phyloP scores from a whole-genome alignment of 2,797 vertebrate genomes.

The Oreortyx pictus region DNA sequence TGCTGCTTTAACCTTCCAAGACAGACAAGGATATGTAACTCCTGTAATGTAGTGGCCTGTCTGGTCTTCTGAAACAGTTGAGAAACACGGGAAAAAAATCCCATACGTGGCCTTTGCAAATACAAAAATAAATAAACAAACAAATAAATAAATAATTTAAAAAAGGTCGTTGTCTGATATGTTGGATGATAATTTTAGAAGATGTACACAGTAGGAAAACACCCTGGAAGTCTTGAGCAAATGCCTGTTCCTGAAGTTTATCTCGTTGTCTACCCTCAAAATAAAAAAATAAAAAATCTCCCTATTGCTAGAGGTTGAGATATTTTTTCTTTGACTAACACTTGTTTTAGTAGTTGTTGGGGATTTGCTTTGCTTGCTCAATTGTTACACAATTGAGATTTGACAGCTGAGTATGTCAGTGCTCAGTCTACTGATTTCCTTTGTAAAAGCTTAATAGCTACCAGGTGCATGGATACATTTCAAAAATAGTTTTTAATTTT shows the following conservation, averaged over 20 bases:
- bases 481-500: conserved; percentile 52
- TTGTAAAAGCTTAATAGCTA: conserved; percentile 74
- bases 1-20: conserved; percentile 12
- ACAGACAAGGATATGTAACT: background rate
- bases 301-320: background rate
- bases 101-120: background rate
- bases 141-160: too few species aligned
- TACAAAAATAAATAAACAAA: background rate
- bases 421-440: conserved; percentile 60
- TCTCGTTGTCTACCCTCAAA: background rate
- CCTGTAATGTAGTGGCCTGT: background rate
- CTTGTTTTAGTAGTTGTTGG: background rate
- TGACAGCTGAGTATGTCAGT: conserved; percentile 44
- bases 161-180: background rate
- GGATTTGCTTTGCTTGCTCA: conserved; percentile 2
- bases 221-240: background rate
- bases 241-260: background rate
- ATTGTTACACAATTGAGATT: conserved; percentile 25
- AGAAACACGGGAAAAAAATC: background rate
- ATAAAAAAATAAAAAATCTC: background rate
- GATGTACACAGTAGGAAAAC: background rate
- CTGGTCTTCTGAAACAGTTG: background rate
- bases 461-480: conserved; percentile 64
- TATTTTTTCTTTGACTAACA: background rate
- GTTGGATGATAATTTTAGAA: background rate